Evolutionary conservation across 2,113 vertebrate species (phyloP).

Genomic region (Ictalurus furcatus): DNA sequence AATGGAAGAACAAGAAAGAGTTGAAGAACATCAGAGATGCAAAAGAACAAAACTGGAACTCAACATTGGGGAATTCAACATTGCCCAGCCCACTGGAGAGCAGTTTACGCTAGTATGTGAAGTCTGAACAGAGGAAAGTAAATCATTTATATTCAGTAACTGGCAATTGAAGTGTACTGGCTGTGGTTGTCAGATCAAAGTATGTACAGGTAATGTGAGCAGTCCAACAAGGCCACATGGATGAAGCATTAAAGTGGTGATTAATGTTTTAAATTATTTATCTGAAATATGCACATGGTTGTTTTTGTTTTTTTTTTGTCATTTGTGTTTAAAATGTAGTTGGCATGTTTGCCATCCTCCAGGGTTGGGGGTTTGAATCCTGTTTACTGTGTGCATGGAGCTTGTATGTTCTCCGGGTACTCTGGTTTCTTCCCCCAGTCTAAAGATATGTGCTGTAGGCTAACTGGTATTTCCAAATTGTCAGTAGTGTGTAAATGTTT

Average conservation of each 20-base stretch:
- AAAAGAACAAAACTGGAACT: slow-evolving; percentile 16
- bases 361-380: too few species aligned
- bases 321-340: background rate
- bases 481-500: too few species aligned
- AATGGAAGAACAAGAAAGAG: slow-evolving; percentile 9
- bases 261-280: background rate
- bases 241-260: background rate
- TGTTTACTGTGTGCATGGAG: too few species aligned
- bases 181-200: background rate
- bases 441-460: too few species aligned
- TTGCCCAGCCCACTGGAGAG: background rate
- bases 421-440: too few species aligned
- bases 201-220: background rate
- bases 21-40: slow-evolving; percentile 9
- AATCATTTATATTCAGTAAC: slow-evolving; percentile 27
- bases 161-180: background rate
- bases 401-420: too few species aligned
- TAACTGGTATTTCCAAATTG: too few species aligned
- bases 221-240: background rate
- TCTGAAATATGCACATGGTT: background rate
- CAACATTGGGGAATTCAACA: background rate
- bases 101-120: slow-evolving; percentile 3
- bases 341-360: too few species aligned
- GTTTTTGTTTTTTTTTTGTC: background rate
- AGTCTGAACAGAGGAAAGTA: slow-evolving; percentile 5